phyloP scores from a whole-genome alignment of 1,140 invertebrate species.

The Andrena cerasifolii region DNA sequence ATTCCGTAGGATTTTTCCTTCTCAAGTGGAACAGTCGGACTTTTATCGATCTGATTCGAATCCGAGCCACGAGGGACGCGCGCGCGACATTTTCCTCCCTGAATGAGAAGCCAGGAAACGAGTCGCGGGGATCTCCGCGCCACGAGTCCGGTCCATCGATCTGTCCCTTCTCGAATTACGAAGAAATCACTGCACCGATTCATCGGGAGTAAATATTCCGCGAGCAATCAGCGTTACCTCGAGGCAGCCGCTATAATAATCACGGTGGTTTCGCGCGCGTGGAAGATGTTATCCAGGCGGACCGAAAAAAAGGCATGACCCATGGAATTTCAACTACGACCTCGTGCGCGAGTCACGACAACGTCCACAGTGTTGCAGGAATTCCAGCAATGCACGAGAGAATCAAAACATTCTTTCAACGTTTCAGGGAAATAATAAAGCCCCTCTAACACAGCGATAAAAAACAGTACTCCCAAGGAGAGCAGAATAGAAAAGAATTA shows the following conservation, averaged over 20 bases:
- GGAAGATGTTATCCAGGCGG: constrained; percentile 32
- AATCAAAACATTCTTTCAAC: not conserved
- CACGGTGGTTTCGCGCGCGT: constrained; percentile 1
- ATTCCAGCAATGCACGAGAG: constrained; percentile 13
- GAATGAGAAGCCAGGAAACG: constrained; percentile 2
- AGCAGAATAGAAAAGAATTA: too few relatives aligned
- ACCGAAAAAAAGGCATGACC: constrained; percentile 39
- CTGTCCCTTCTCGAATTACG: too few relatives aligned
- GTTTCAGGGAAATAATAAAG: not conserved
- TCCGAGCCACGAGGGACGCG: constrained; percentile 38
- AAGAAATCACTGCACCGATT: too few relatives aligned
- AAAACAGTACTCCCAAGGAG: not conserved
- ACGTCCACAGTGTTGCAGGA: not conserved
- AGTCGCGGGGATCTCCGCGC: not conserved
- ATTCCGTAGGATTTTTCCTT: constrained; percentile 52
- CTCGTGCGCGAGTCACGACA: constrained; percentile 38
- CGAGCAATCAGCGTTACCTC: not conserved
- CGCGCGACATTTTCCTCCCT: constrained; percentile 32
- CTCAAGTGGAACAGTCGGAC: constrained; percentile 45
- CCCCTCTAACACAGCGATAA: too few relatives aligned
- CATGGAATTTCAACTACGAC: constrained; percentile 49
- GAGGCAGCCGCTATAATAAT: constrained; percentile 22
- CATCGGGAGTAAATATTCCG: too few relatives aligned
- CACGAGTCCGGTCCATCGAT: not conserved
- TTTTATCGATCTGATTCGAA: constrained; percentile 63